Conservation (phyloP, 2,113 vertebrate genomes). For the Aptenodytes forsteri region DNA sequence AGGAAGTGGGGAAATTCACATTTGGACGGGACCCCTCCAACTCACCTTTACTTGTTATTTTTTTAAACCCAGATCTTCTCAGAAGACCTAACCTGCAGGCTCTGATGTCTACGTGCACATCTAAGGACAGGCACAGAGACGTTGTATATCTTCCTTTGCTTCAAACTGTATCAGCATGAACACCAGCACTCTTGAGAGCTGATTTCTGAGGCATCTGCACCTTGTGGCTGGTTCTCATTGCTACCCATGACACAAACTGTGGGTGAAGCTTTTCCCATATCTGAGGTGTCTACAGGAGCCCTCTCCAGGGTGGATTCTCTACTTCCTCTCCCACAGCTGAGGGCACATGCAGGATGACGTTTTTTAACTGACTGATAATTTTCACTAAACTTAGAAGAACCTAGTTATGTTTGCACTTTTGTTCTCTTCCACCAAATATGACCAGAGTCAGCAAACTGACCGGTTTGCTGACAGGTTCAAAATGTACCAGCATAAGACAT, state of each 20-base stretch:
- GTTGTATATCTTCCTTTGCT: neutral
- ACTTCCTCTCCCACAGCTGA: neutral
- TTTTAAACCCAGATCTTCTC: neutral
- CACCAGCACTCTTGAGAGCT: neutral
- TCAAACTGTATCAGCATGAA: neutral
- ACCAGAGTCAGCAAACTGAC: neutral
- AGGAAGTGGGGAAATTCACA: neutral
- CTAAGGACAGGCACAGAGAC: neutral
- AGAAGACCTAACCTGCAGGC: neutral
- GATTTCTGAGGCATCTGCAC: neutral
- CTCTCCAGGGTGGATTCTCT: neutral
- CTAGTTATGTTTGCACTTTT: neutral
- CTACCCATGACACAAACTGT: neutral
- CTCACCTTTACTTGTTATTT: neutral
- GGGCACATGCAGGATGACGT: neutral
- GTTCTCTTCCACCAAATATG: neutral
- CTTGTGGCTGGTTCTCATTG: neutral
- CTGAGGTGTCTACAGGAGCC: neutral
- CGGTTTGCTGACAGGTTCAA: neutral
- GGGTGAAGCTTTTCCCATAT: neutral
- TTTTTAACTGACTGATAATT: neutral
- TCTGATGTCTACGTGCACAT: neutral
- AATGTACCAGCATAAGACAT: neutral
- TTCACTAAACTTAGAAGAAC: neutral
- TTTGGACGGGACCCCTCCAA: neutral